phyloP scores from a whole-genome alignment of 2,888 invertebrate species.

The Sinelater perroti region DNA sequence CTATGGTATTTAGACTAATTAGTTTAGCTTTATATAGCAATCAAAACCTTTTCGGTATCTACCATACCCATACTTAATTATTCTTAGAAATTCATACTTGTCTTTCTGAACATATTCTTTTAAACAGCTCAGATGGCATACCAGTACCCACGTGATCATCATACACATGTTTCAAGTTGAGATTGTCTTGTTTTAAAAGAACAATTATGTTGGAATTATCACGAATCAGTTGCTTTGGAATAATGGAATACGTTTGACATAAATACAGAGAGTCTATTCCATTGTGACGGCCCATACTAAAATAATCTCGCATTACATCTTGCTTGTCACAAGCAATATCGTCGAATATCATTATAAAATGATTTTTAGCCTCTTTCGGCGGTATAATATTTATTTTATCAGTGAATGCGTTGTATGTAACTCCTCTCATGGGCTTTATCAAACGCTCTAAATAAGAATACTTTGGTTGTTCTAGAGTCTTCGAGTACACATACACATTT shows the following conservation, averaged over 20 bases:
- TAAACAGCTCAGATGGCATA: slow-evolving; percentile 47
- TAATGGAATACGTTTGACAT: slow-evolving; percentile 49
- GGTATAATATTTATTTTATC: slow-evolving; percentile 36
- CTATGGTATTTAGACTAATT: too few relatives aligned
- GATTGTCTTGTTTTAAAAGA: slow-evolving; percentile 44
- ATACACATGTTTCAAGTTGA: slow-evolving; percentile 52
- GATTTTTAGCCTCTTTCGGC: slow-evolving; percentile 42
- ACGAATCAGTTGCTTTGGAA: slow-evolving; percentile 3
- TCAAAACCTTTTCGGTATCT: slow-evolving; percentile 51
- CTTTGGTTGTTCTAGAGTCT: slow-evolving; percentile 46
- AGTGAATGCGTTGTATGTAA: slow-evolving; percentile 38
- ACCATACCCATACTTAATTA: slow-evolving; percentile 49
- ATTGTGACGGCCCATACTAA: slow-evolving; percentile 48
- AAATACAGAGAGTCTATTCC: slow-evolving; percentile 51
- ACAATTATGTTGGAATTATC: slow-evolving; percentile 37
- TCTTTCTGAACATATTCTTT: slow-evolving; percentile 50
- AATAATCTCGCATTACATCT: slow-evolving; percentile 8
- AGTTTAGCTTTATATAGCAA: slow-evolving; percentile 20
- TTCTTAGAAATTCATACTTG: slow-evolving; percentile 47
- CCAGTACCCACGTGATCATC: slow-evolving; percentile 42
- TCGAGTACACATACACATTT: slow-evolving; percentile 55
- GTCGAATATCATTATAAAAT: slow-evolving; percentile 54
- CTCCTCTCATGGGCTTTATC: slow-evolving; percentile 39
- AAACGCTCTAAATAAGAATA: slow-evolving; percentile 46
- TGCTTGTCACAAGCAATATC: slow-evolving; percentile 52